Evolutionary conservation across 2,797 vertebrate genomes (phyloP).

Genomic region (Pseudotriccus pelzelni): DNA sequence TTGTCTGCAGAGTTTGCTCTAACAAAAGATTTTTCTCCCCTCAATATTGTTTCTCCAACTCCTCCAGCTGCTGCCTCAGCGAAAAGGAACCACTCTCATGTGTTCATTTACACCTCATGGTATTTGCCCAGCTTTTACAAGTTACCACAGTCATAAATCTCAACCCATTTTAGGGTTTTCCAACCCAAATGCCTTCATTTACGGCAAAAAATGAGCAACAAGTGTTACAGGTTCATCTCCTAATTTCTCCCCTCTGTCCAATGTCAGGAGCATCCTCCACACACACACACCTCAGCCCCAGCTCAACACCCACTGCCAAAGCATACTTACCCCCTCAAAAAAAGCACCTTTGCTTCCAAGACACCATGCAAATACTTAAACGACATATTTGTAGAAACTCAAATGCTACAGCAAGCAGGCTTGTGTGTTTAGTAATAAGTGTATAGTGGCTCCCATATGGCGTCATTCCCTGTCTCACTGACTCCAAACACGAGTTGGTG

Average conservation of each 20-base stretch:
- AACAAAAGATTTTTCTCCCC: not conserved
- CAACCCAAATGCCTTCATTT: not conserved
- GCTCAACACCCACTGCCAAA: not conserved
- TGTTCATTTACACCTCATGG: not conserved
- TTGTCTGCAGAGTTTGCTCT: not conserved
- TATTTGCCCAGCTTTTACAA: not conserved
- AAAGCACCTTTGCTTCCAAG: not conserved
- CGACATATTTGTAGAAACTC: not conserved
- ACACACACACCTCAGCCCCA: not conserved
- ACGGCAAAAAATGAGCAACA: not conserved
- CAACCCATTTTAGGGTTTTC: not conserved
- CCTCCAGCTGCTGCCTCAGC: not conserved
- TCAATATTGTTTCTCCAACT: not conserved
- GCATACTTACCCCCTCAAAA: not conserved
- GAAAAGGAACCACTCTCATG: not conserved
- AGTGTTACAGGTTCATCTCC: not conserved
- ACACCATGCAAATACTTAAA: not conserved
- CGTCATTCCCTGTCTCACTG: not conserved
- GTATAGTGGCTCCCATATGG: fast-evolving
- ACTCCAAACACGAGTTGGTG: not conserved
- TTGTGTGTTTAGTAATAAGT: not conserved
- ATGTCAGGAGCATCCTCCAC: not conserved
- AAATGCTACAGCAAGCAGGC: not conserved
- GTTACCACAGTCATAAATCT: not conserved
- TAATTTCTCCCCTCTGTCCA: not conserved